Evolutionary conservation across 1,140 invertebrate genomes (phyloP), one percentile per base, ranked within the genome.

Genomic region (Heliconius nattereri): DNA sequence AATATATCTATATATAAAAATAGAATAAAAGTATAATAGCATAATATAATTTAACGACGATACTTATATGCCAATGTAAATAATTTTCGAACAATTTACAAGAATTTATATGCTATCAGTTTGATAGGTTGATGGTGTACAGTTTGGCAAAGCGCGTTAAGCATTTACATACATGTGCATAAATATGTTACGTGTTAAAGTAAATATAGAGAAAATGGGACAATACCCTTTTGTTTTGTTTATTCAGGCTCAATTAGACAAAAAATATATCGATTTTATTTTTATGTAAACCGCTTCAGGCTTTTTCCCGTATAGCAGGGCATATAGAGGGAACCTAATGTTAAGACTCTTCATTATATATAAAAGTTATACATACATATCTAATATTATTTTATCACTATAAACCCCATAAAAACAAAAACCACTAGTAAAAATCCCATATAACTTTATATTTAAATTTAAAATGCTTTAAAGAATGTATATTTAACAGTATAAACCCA

Each of bases 81-180:
- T 66, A 66, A 66, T 66, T 66, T 66, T 66, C 26, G 60, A 66
- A 66, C 60, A 29, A 66, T 66, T 29, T 66, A 66, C 60, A 66
- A 66, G 60, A 66, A 66, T 66, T 66, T 66, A 66, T 66, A 66
- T 29, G 60, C 60, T 66, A 66, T 66, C 60, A 66, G 60, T 66
- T 66, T 66, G 60, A 66, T 66, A 66, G 60, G 60, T 66, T 66
- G 60, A 66, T 66, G 60, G 60, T 66, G 23, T 16, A 66, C 20
- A 23, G 60, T 66, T 66, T 66, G 60, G 60, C 60, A 66, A 29
- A 66, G 60, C 60, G 16, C 60, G 23, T n/a, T 66, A 35, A 35
- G 32, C 32, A 35, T 35, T 11, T 29, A 29, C 60, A n/a, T 66
- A 66, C 60, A 29, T 1, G 60, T 26, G 26, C 29, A 29, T 9